Base-by-base conservation (phyloP, 2,113 vertebrate species). In the Anguilla japonica region DNA sequence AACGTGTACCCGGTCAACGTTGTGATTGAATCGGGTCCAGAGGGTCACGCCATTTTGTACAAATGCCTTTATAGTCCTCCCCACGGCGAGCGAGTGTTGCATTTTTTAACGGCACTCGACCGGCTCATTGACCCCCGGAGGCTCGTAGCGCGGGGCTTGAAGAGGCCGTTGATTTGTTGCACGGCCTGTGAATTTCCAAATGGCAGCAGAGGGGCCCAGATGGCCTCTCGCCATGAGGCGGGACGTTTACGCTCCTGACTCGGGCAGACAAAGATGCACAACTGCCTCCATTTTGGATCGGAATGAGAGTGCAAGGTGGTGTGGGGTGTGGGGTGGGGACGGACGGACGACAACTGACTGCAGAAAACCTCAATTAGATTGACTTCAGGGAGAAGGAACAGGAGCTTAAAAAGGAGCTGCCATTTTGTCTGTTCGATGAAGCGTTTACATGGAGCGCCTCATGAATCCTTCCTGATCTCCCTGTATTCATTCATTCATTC, bases 131-230 rank as follows among this genome's bases (percentile, higher is more conserved):
- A 20, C 22, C 60, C 26, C 60, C 18, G 3, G 60, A 26, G 60
- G 26, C 60, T 67, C 60, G 60, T 67, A 67, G 26, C 60, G 8
- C 18, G 22, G 43, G 43, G 67, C 63, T 78, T 5, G 34, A 63
- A 29, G 26, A 53, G 67, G 15, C 6, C 63, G 34, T 84, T 75
- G 83, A 84, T 84, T 84, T 84, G 83, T 84, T 34, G 22, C 43
- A 63, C 1, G 46, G 41, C 13, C 41, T 9, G 43, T 41, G 26
- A 22, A 29, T 84, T 84, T 84, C 83, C 41, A 53, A 78, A 50
- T 50, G 84, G 50, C 41, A 84, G 2, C 41, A 84, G n/a, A 50
- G 41, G 34, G 14, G 39, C 63, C 83, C 83, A 75, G 84, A 84
- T 63, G 41, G 63, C 39, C 9, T 67, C 67, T 75, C n/a, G 67